Evolutionary conservation across 2,888 invertebrate genomes (phyloP).

Genomic region (Cryptops parisi): DNA sequence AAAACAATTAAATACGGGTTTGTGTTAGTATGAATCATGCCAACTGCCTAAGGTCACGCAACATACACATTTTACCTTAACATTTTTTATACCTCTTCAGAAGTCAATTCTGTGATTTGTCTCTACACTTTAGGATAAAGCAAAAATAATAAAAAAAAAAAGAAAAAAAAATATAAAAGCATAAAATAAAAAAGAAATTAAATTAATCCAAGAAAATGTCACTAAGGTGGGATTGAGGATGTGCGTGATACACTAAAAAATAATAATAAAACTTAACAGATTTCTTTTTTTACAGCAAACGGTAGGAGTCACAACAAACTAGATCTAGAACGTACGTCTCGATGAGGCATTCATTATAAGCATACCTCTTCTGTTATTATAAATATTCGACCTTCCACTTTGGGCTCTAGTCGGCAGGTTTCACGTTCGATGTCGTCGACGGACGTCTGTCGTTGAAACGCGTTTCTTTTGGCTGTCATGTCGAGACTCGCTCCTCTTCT

Average conservation of each 20-base stretch:
- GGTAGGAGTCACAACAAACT: no score
- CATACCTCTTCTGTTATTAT: slow-evolving; percentile 57
- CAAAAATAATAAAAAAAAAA: background rate
- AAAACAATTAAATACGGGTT: background rate
- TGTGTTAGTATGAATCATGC: no score
- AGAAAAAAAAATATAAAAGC: background rate
- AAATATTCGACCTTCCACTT: slow-evolving; percentile 64
- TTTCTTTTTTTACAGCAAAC: no score
- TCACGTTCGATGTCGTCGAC: slow-evolving; percentile 64
- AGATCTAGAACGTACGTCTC: no score
- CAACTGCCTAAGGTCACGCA: background rate
- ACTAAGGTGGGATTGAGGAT: no score
- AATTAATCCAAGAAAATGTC: no score
- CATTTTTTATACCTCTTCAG: background rate
- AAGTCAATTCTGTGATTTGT: background rate
- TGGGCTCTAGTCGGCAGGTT: slow-evolving; percentile 64
- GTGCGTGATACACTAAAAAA: background rate
- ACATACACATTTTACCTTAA: no score
- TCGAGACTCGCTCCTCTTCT: slow-evolving; percentile 22
- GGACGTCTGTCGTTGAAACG: slow-evolving; percentile 26
- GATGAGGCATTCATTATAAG: no score
- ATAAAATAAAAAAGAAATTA: background rate
- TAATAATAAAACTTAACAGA: background rate
- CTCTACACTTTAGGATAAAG: slow-evolving; percentile 1
- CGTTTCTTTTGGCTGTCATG: slow-evolving; percentile 20